Evolutionary conservation across 1,140 invertebrate species (phyloP).

Genomic region (Battus philenor): DNA sequence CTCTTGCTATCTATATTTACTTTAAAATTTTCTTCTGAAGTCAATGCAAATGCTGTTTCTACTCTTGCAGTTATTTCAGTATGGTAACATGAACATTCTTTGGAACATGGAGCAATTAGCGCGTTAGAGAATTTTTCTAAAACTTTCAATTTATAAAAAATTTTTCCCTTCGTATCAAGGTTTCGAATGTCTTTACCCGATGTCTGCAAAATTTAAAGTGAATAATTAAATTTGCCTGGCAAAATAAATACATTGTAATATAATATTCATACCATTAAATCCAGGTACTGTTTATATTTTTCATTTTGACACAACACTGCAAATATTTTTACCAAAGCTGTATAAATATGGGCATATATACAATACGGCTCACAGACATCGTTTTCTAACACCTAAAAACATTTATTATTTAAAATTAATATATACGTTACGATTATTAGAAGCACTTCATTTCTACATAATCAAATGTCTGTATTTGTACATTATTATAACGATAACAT

Average conservation of each 20-base stretch:
- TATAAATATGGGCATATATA: constrained; percentile 63
- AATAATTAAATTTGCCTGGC: background rate
- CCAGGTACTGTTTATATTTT: constrained; percentile 59
- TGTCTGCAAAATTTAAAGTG: constrained; percentile 34
- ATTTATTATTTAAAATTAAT: too few relatives aligned
- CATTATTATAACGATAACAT: too few relatives aligned
- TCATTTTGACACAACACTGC: constrained; percentile 51
- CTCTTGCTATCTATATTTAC: constrained; percentile 47
- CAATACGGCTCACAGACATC: constrained; percentile 66
- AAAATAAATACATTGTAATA: background rate
- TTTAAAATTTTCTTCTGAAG: constrained; percentile 29
- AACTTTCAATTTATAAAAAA: constrained; percentile 63
- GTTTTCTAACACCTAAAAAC: constrained; percentile 57
- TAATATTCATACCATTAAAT: constrained; percentile 41
- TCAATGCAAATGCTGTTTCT: constrained; percentile 41
- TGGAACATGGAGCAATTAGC: constrained; percentile 53
- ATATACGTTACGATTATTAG: too few relatives aligned
- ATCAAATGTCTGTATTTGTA: too few relatives aligned
- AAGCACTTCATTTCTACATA: too few relatives aligned
- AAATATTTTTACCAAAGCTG: constrained; percentile 64
- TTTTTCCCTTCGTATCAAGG: constrained; percentile 60
- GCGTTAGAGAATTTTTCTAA: constrained; percentile 61
- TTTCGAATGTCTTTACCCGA: constrained; percentile 53
- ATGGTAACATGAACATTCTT: constrained; percentile 50
- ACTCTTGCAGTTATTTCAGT: constrained; percentile 37